phyloP scores from a whole-genome alignment of 2,888 invertebrate species.

The Diplazon laetatorius region DNA sequence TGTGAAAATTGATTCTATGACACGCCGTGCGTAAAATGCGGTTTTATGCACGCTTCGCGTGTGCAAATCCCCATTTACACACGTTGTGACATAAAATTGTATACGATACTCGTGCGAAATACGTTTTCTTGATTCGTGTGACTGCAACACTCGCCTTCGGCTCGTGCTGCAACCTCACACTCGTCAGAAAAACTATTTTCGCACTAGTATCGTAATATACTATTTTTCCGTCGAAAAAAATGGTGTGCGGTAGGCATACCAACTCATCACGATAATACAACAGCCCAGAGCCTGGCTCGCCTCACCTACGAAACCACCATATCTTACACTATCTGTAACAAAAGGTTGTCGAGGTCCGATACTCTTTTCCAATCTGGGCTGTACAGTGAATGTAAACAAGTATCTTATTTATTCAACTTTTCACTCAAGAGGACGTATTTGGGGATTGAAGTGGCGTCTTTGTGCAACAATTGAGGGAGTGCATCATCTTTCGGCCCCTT shows the following conservation, averaged over 20 bases:
- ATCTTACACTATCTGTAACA: conserved; percentile 63
- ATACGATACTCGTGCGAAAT: too few species aligned
- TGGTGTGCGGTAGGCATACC: conserved; percentile 46
- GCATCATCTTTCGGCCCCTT: conserved; percentile 22
- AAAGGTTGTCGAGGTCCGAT: conserved; percentile 78
- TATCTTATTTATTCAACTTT: conserved; percentile 32
- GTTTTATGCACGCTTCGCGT: too few species aligned
- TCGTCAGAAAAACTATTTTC: too few species aligned
- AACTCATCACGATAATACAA: conserved; percentile 58
- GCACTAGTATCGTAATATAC: too few species aligned
- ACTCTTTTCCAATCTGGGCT: conserved; percentile 75
- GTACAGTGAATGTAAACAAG: conserved; percentile 61
- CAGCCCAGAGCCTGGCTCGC: conserved; percentile 75
- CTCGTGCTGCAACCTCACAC: too few species aligned
- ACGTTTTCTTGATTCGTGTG: too few species aligned
- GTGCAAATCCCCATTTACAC: too few species aligned
- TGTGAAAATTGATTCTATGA: conserved; percentile 10
- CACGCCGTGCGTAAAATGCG: too few species aligned
- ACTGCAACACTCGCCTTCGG: too few species aligned
- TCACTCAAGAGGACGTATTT: conserved; percentile 22
- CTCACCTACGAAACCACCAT: conserved; percentile 75
- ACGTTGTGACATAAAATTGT: too few species aligned
- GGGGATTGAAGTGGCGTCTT: conserved; percentile 16
- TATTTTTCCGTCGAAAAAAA: too few species aligned
- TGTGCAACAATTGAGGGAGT: conserved; percentile 15